phyloP scores from a whole-genome alignment of 2,797 vertebrate species.

The Rhadinocentrus ornatus region DNA sequence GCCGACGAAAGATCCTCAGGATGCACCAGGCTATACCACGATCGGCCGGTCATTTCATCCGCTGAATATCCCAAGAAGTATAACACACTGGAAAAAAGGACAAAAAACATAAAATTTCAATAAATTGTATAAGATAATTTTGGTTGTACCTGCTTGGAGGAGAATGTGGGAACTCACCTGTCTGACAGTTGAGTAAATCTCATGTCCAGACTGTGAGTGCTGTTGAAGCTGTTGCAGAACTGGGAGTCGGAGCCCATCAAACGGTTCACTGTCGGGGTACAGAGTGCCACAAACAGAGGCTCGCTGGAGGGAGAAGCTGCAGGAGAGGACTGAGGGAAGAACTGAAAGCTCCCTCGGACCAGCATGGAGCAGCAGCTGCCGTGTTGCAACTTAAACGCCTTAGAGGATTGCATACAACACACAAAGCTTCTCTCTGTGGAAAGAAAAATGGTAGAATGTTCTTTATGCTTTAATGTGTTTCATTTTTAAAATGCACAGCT shows the following conservation, averaged over 20 bases:
- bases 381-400: constrained; percentile 78
- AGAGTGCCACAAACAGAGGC: constrained; percentile 76
- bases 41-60: constrained; percentile 81
- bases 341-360: constrained; percentile 77
- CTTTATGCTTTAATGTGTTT: not conserved
- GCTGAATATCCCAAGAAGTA: constrained; percentile 82
- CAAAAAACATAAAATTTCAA: constrained; percentile 2
- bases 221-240: constrained; percentile 72
- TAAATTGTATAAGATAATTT: accelerated
- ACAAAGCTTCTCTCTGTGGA: constrained; percentile 83
- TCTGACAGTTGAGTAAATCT: constrained; percentile 74
- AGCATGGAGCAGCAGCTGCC: constrained; percentile 76
- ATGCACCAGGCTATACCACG: constrained; percentile 89
- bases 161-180: constrained; percentile 68
- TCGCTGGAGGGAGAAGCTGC: not conserved
- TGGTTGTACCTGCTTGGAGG: accelerated
- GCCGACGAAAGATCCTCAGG: constrained; percentile 81
- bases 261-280: constrained; percentile 73
- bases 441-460: not conserved
- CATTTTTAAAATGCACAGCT: not conserved
- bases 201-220: constrained; percentile 84
- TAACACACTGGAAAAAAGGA: constrained; percentile 72
- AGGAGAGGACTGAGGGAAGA: constrained; percentile 15
- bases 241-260: not conserved
- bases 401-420: constrained; percentile 84